phyloP scores from a whole-genome alignment of 2,888 invertebrate species.

The Byasa hedistus region DNA sequence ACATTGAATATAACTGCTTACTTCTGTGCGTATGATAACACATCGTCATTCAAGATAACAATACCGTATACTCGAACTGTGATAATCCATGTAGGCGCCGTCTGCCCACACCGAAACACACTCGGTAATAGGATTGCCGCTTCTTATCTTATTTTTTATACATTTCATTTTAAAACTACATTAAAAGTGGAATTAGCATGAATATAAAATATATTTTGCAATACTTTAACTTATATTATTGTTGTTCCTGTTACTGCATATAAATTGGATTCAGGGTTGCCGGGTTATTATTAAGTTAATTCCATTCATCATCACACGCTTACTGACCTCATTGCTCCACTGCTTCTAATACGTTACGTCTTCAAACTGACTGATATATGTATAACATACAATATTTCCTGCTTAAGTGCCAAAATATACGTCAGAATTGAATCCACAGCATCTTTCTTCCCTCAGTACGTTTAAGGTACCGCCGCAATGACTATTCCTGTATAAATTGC shows the following conservation, averaged over 20 bases:
- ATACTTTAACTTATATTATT: background rate
- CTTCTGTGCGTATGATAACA: conserved; percentile 23
- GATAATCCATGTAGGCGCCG: conserved; percentile 50
- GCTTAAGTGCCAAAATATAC: too few species aligned
- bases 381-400: too few species aligned
- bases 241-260: background rate
- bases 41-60: conserved; percentile 22
- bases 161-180: conserved; percentile 1
- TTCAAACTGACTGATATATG: too few species aligned
- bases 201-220: background rate
- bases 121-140: conserved; percentile 31
- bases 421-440: too few species aligned
- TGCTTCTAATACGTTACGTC: too few species aligned
- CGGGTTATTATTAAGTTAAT: too few species aligned
- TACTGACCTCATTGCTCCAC: too few species aligned
- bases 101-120: conserved; percentile 50
- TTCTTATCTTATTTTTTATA: conserved; percentile 17
- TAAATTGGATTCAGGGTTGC: background rate
- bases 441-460: too few species aligned
- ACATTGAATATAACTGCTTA: conserved; percentile 2
- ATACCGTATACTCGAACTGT: conserved; percentile 13
- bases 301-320: too few species aligned
- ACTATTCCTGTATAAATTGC: too few species aligned
- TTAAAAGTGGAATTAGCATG: background rate
- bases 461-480: too few species aligned